Percentiles rank a stretch among this genome's conserved stretches.
phyloP scores from a whole-genome alignment of 2,888 invertebrate species.

The Embidobia sp. region DNA sequence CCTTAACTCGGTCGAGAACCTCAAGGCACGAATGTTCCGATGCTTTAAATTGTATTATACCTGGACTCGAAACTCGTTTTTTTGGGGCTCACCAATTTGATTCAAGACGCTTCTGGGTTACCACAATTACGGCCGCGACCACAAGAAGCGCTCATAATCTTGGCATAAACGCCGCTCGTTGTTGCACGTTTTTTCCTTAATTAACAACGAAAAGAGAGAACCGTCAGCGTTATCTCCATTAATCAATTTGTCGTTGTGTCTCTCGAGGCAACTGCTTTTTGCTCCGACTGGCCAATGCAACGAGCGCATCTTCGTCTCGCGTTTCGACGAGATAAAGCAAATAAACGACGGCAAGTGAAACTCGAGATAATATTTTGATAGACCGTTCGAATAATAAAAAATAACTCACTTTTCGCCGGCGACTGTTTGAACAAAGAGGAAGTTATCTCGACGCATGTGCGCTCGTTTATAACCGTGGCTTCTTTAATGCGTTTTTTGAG shows the following conservation, averaged over 20 bases:
- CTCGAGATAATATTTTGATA: conserved; percentile 24
- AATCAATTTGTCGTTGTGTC: conserved; percentile 12
- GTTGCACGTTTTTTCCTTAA: conserved; percentile 9
- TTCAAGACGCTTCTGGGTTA: too few relatives aligned
- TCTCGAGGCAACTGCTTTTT: too few relatives aligned
- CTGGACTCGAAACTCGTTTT: too few relatives aligned
- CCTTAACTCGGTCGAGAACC: too few relatives aligned
- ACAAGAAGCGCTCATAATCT: conserved; percentile 12
- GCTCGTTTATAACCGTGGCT: conserved; percentile 10
- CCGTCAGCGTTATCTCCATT: conserved; percentile 10
- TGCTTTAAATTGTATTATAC: too few relatives aligned
- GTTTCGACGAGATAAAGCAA: conserved; percentile 1
- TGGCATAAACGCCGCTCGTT: not conserved
- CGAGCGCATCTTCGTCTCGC: not conserved
- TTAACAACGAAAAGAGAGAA: conserved; percentile 10
- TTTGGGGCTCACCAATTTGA: too few relatives aligned
- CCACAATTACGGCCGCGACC: conserved; percentile 3
- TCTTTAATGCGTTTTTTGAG: conserved; percentile 6
- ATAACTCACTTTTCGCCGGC: not conserved
- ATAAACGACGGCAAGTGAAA: conserved; percentile 26
- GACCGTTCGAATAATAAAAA: not conserved
- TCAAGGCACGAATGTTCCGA: too few relatives aligned
- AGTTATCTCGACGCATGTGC: conserved; percentile 5
- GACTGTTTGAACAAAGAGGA: conserved; percentile 21
- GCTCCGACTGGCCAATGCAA: too few relatives aligned